phyloP scores from a whole-genome alignment of 2,888 invertebrate genomes.

The Dicyrtoma fusca region DNA sequence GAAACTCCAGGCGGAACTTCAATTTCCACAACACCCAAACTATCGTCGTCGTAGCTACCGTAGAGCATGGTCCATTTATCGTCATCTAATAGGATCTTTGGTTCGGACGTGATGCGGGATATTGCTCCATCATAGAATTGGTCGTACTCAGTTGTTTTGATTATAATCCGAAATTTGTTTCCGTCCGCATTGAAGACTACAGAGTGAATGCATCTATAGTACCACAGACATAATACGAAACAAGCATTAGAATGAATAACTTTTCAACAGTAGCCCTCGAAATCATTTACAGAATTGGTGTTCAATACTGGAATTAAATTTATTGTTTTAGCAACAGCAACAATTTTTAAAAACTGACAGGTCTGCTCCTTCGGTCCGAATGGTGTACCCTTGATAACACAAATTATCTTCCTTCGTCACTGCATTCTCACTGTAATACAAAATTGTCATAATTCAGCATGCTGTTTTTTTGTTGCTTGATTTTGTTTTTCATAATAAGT shows the following conservation, averaged over 20 bases:
- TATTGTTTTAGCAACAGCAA: not conserved
- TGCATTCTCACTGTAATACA: not conserved
- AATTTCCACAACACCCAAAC: constrained; percentile 16
- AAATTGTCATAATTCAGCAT: not conserved
- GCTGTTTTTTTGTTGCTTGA: no score
- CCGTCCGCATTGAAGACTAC: not conserved
- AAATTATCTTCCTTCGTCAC: constrained; percentile 5
- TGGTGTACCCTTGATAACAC: constrained; percentile 5
- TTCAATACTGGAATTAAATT: not conserved
- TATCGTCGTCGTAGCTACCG: constrained; percentile 7
- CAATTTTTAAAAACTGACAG: not conserved
- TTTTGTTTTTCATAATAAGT: no score
- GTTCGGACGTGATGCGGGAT: not conserved
- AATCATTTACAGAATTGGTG: no score
- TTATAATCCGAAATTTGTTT: not conserved
- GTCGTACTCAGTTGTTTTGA: constrained; percentile 11
- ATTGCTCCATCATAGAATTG: constrained; percentile 8
- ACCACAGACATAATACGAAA: no score
- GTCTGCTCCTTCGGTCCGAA: constrained; percentile 11
- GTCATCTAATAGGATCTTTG: constrained; percentile 6
- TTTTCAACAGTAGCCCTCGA: no score
- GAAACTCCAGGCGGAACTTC: constrained; percentile 17
- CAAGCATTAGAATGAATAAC: no score
- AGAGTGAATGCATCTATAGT: constrained; percentile 14
- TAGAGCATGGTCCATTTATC: constrained; percentile 18